These are phyloP conservation scores for Poecilia velifera DNA, from an alignment of 2,797 vertebrate species.

Conservation along the genomic window DNA sequence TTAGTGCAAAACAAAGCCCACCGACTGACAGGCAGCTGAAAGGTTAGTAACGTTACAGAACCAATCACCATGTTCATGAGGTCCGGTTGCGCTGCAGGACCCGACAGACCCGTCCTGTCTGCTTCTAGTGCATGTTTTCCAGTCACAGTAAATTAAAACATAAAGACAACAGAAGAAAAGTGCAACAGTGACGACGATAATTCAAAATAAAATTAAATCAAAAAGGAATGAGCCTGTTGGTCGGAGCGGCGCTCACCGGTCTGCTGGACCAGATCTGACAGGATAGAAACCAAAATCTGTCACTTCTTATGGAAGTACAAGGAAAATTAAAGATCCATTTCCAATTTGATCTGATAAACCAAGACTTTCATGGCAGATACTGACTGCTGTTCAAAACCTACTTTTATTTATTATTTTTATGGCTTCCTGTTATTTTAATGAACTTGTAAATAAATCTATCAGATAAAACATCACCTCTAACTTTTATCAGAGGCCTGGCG, in stretches of 20 bases:
- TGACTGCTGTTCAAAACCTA: not conserved
- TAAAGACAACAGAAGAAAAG: conserved; percentile 58
- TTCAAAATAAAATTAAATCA: conserved; percentile 32
- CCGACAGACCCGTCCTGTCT: not conserved
- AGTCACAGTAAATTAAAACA: conserved; percentile 30
- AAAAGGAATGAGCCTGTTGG: not conserved
- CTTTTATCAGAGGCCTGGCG: not conserved
- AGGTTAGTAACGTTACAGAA: conserved; percentile 12
- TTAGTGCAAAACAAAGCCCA: conserved; percentile 13
- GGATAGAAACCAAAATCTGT: too few species aligned
- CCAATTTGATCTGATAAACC: not conserved
- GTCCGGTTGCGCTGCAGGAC: not conserved
- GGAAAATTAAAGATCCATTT: not conserved
- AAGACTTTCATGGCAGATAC: not conserved
- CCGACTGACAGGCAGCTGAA: conserved; percentile 3
- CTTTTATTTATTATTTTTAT: not conserved
- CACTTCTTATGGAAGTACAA: not conserved
- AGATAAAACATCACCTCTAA: not conserved
- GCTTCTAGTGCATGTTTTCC: conserved; percentile 51
- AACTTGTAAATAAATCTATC: not conserved
- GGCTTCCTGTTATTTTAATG: not conserved
- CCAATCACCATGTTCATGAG: not conserved
- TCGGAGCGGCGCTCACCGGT: not conserved
- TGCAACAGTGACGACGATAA: conserved; percentile 58
- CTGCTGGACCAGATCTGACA: too few species aligned